These are phyloP conservation scores for Drosophila seguyi DNA, from an alignment of 1,140 invertebrate species.

Conservation along the genomic window DNA sequence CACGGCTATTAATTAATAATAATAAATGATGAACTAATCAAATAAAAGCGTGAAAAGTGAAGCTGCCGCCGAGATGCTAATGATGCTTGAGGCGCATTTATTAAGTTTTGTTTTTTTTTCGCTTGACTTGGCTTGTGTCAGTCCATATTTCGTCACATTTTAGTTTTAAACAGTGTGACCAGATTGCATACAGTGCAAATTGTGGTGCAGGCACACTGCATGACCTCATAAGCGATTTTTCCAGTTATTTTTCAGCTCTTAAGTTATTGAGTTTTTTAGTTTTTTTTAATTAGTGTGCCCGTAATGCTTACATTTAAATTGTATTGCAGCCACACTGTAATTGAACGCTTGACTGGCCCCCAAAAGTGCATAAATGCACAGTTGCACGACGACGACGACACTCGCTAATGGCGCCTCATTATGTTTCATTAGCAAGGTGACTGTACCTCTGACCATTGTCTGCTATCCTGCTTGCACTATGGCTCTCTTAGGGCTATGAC, in stretches of 20 bases:
- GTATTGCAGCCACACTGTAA: conserved; percentile 14
- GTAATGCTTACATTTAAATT: too few relatives aligned
- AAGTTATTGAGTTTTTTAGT: too few relatives aligned
- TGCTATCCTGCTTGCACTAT: background rate
- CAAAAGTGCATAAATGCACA: conserved; percentile 68
- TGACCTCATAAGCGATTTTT: too few relatives aligned
- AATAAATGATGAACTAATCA: conserved; percentile 81
- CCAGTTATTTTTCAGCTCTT: too few relatives aligned
- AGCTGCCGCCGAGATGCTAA: conserved; percentile 21
- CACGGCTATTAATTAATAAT: conserved; percentile 72
- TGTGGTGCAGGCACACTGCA: conserved; percentile 1
- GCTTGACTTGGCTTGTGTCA: background rate
- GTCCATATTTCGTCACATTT: background rate
- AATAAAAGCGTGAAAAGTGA: conserved; percentile 81
- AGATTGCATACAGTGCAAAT: background rate
- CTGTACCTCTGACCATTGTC: conserved; percentile 25
- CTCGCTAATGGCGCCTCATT: conserved; percentile 74
- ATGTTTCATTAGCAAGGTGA: conserved; percentile 65
- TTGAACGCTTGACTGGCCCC: conserved; percentile 64
- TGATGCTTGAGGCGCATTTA: conserved; percentile 44
- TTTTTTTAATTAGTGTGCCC: background rate
- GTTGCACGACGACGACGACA: conserved; percentile 49
- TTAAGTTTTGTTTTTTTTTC: conserved; percentile 1
- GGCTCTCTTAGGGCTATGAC: too few relatives aligned
- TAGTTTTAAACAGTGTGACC: conserved; percentile 11